These are phyloP conservation scores for Petrocephalus schoutedeni DNA, from an alignment of 2,797 vertebrate genomes.

Conservation along the genomic window DNA sequence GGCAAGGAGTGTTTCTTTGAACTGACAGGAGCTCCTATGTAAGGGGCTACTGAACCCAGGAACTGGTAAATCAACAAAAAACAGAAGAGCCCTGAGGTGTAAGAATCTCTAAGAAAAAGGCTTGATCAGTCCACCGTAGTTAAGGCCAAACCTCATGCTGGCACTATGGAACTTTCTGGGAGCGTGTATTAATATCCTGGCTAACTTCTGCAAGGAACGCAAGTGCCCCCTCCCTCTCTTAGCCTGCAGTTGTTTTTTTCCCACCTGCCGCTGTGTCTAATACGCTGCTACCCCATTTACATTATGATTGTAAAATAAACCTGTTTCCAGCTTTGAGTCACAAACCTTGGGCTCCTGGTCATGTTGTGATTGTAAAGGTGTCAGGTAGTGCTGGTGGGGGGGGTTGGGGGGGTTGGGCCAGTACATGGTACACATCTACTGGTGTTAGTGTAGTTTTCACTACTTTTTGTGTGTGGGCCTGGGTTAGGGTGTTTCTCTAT, in stretches of 20 bases:
- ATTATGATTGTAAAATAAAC: constrained; percentile 57
- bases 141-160: constrained; percentile 15
- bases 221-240: not conserved
- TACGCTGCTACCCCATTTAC: constrained; percentile 34
- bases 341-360: constrained; percentile 30
- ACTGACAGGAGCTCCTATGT: not conserved
- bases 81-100: not conserved
- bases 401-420: not conserved
- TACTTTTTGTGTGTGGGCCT: not conserved
- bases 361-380: constrained; percentile 29
- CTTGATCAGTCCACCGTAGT: not conserved
- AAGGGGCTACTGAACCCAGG: constrained; percentile 11
- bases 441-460: not conserved
- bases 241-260: constrained; percentile 53
- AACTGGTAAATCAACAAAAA: not conserved
- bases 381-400: not conserved
- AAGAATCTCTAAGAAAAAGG: not conserved
- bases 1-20: constrained; percentile 14
- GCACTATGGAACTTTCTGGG: constrained; percentile 1
- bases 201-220: constrained; percentile 16
- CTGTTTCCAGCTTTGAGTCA: constrained; percentile 36
- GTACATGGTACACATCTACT: not conserved
- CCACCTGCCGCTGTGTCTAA: constrained; percentile 17
- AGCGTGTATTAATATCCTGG: constrained; percentile 25
- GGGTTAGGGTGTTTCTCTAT: not conserved